Evolutionary conservation across 2,797 vertebrate genomes (phyloP), one percentile per base, ranked within the genome.

Genomic region (Apogon talboti): DNA sequence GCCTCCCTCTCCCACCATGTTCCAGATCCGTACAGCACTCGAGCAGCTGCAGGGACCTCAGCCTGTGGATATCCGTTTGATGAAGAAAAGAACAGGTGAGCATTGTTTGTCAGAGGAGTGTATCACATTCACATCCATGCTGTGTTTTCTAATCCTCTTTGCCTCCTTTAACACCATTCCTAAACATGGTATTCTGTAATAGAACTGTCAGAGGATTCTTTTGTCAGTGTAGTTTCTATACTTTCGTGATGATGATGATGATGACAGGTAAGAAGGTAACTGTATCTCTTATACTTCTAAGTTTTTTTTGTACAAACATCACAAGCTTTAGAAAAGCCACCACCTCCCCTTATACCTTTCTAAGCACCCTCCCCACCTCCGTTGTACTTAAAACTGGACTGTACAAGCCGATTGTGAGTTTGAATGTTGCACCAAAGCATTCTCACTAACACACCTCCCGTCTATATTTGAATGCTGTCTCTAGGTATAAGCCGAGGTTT

Each of bases 391-490:
- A 50, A 83, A 55, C 47, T 81, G 77, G 84, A 71, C 49, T 85
- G 58, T 79, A 66, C 76, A 74, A 95, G 95, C 95, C 96, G 94
- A 94, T 95, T 94, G 88, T 93, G 91, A 97, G 95, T 96, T 96
- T 97, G 94, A 86, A 95, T 97, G 95, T 97, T 91, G 94, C 93
- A 80, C 79, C 95, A 94, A 80, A 70, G 82, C 82, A 82, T 75
- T 84, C 81, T 87, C 51, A 99, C 98, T 99, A 99, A 99, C 98
- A 98, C 97, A 92, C 98, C 96, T 99, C 97, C 98, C 98, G 96
- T 99, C 97, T 99, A 99, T 99, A 99, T 99, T 96, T 99, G 98
- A 99, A 99, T 99, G 97, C 98, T 98, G 98, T 98, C 97, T 99
- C 98, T 99, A 99, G 98, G 98, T 99, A 97, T 98, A 99, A 99